Evolutionary conservation across 1,140 invertebrate genomes (phyloP), one percentile per base, ranked within the genome.

Genomic region (Zophobas atratus): DNA sequence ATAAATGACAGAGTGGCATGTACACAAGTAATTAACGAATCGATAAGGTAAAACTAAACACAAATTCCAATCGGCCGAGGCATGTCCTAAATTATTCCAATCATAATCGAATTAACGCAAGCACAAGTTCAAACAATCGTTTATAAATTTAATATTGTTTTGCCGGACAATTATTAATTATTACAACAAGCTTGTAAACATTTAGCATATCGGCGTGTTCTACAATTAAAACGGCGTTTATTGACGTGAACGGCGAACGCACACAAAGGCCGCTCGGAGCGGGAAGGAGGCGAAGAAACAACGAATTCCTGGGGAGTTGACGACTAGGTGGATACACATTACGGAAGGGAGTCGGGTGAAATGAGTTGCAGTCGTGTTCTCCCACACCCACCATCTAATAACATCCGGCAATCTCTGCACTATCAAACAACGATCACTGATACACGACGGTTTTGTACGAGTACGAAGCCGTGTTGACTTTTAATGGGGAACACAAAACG

Each of bases 141-240:
- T 67, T 43, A 67, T 43, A 43, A 41, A 32, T 67, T 67, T 67
- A 67, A 67, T 67, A 67, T 32, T 41, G 39, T 67, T 67, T 67
- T 38, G 38, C 20, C 3, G 1, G 55, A 36, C 55, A 34, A 57
- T 57, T 36, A 35, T 67, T 39, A n/a, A 63, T 63, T 63, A n/a
- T 39, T 39, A 39, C 38, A 57, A 34, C 32, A 20, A 20, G 20
- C 20, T 4, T 8, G 55, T 57, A 57, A 57, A 57, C 55, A 57
- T 57, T 57, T 35, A 63, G 41, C n/a, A 8, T 36, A 39, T 60
- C 36, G 36, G 2, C n/a, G 43, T 67, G 6, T 43, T 67, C 20
- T 8, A 67, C 51, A 73, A 73, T 73, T 73, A 73, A 73, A 73
- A 73, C 56, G 51, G 49, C 71, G 56, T 73, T 73, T 73, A 67